Base-by-base conservation (phyloP, 2,797 vertebrate genomes). In the Hydrocynus forskahlii region DNA sequence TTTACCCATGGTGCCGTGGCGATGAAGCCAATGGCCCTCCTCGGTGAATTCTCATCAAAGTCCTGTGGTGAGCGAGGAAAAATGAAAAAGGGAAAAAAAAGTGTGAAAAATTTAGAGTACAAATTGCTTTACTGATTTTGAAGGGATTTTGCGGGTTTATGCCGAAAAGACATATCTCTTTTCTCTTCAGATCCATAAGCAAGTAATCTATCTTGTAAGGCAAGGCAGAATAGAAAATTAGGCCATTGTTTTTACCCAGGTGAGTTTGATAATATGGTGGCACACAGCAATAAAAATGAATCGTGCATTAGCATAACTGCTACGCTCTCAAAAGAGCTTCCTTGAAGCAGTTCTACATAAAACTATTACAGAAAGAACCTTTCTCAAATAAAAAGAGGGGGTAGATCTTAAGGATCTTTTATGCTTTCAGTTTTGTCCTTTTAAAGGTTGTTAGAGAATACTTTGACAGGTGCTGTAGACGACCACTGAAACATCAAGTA, bases 61-160 rank as follows among this genome's bases (percentile, higher is more conserved):
- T 25, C 68, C 63, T 68, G 69, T 21, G 76, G 40, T n/a, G 62
- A 78, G 73, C 3, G 19, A 77, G 48, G n/a, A 29, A 55, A 78
- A 64, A 57, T 9, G 0, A 7, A 50, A 25, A 48, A 9, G 16
- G 5, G 23, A 35, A 14, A n/a, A 70, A 12, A 52, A 52, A 52
- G 48, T 13, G 10, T 57, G 4, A 14, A 64, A 21, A 72, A 72
- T 17, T 5, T n/a, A 52, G 13, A 29, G 68, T 16, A 48, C n/a
- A 17, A 23, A 68, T 45, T 29, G 68, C 68, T 52, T 29, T 29
- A 14, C 13, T 25, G 25, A 29, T 16, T 38, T 35, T 43, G 2
- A 38, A n/a, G 35, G n/a, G 40, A 38, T 45, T 9, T 45, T 68
- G 1, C 43, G 13, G 3, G 48, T 52, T 52, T 52, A 13, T 52